These are phyloP conservation scores for Atlantisia rogersi DNA, from an alignment of 2,113 vertebrate species.

Conservation along the genomic window DNA sequence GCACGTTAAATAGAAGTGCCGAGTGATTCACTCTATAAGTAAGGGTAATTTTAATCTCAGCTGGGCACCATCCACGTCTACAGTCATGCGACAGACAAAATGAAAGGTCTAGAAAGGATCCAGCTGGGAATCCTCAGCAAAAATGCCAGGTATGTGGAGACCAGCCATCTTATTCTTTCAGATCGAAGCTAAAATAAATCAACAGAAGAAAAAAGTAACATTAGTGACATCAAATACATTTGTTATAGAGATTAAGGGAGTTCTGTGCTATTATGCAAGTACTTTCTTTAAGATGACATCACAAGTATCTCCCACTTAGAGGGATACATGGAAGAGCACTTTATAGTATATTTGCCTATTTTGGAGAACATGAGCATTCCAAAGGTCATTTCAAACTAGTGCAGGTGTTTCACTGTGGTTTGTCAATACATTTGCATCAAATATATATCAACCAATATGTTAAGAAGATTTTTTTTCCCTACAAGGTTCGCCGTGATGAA, in stretches of 20 bases:
- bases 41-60: conserved; percentile 4
- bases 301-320: not conserved
- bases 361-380: not conserved
- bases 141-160: not conserved
- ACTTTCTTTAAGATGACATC: not conserved
- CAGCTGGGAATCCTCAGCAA: not conserved
- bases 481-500: not conserved
- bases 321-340: not conserved
- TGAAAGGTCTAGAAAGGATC: not conserved
- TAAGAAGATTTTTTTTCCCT: not conserved
- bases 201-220: not conserved
- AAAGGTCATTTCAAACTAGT: not conserved
- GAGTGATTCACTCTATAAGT: not conserved
- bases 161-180: not conserved
- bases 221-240: not conserved
- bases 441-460: not conserved
- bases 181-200: not conserved
- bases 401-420: not conserved
- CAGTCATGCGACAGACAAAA: not conserved
- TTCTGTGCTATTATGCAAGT: not conserved
- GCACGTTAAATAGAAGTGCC: not conserved
- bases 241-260: not conserved
- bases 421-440: not conserved
- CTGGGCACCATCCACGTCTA: not conserved
- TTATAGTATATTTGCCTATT: not conserved